Base-by-base conservation (phyloP, 2,797 vertebrate species). In the Crenuchus spilurus region DNA sequence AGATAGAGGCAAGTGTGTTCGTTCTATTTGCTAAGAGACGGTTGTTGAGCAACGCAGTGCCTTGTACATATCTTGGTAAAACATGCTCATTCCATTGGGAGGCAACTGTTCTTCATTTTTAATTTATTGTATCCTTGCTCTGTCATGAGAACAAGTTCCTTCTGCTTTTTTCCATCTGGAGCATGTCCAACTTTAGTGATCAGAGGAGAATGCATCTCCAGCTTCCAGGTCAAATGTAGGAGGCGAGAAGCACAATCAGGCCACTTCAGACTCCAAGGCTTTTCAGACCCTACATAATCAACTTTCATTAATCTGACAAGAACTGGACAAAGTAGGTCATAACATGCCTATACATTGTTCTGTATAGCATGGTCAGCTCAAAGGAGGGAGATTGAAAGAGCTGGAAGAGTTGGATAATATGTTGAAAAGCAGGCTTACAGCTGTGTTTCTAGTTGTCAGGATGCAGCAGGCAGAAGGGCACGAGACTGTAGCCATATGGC, bases 71-170 rank as follows among this genome's bases (percentile, higher is more conserved):
- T 83, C 80, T 84, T 41, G 72, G 77, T 76, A 76, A 85, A 82
- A 72, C 75, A 84, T 81, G 82, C 72, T 35, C 30, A 41, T 77
- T 82, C 67, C 49, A 49, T 58, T 13, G 2, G 20, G 31, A 60
- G 57, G 41, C 79, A 77, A 64, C 67, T 81, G 78, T 85, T 86
- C 74, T 82, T 65, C 1, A 0, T 72, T 68, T 60, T 74, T 80
- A 83, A 88, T 87, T 89, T 87, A 87, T 65, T 55, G 73, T 72
- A 5, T 58, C 73, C 75, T 78, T 85, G 81, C 80, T 70, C 73
- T 74, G 64, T 55, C 58, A 28, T 33, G 74, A 83, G 85, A 85
- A 84, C 78, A 83, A 81, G 80, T 78, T 60, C 75, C 75, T 72
- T 84, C 76, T 80, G 71, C 82, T 72, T 82, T 62, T 71, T 55